Base-by-base conservation (phyloP, 2,888 invertebrate species). In the Euphydryas editha region DNA sequence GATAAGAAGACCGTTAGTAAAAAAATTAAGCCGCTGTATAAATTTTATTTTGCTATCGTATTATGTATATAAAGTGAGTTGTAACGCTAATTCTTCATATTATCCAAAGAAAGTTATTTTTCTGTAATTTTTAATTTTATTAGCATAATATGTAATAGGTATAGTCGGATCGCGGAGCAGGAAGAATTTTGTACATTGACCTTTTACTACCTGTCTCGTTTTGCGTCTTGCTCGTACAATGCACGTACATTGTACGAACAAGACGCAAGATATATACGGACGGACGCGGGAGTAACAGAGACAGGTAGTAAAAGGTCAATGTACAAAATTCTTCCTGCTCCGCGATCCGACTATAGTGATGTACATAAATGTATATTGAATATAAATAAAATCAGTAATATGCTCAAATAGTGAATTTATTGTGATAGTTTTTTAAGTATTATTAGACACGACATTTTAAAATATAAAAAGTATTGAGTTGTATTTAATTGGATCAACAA, bases 321-420 rank as follows among this genome's bases (percentile, higher is more conserved):
- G n/a, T n/a, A n/a, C n/a, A n/a, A n/a, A n/a, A n/a, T n/a, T n/a
- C n/a, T n/a, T n/a, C n/a, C n/a, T n/a, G n/a, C n/a, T n/a, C n/a
- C n/a, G 36, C 8, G 5, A 8, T 36, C 8, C 36, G 6, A n/a
- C n/a, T 5, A 36, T 36, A 15, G 11, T 39, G 15, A 39, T 47
- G 17, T 17, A 57, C 47, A 21, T 37, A 37, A 42, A 18, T 37
- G 13, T n/a, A 18, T 20, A 36, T 24, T 30, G 7, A 24, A 44
- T 57, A 47, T 58, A 63, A 42, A 24, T 58, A 51, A 68, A 67
- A 65, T 62, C 62, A 68, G 66, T 65, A 59, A 63, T 60, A 57
- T 72, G 75, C 74, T 75, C 74, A 76, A 75, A 76, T 71, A 69
- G 71, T 67, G 37, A 73, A 72, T 73, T 70, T 67, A 73, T 72